A percentile compares a stretch with the other conserved stretches of the same genome.
Conservation (phyloP, 2,113 vertebrate species). For the Petrocephalus zakoni region DNA sequence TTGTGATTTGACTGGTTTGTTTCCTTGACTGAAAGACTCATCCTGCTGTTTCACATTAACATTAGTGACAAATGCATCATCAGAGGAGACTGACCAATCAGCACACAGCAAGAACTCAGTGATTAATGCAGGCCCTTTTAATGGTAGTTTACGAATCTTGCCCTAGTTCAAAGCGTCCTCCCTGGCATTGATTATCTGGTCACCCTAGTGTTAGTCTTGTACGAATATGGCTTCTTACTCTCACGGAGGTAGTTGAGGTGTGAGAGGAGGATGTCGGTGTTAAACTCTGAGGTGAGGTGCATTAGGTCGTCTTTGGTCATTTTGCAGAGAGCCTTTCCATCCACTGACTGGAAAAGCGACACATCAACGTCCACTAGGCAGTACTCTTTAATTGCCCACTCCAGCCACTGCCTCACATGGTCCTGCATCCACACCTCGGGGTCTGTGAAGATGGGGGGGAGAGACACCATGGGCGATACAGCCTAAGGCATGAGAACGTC, state of each 20-base stretch:
- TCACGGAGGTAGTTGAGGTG: slow-evolving; percentile 74
- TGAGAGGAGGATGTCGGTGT: slow-evolving; percentile 72
- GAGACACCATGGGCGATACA: not conserved
- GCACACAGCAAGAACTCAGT: not conserved
- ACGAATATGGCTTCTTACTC: slow-evolving; percentile 56
- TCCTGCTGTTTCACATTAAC: not conserved
- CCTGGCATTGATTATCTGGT: not conserved
- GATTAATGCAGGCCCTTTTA: not conserved
- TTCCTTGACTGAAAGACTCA: not conserved
- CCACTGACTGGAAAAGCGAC: slow-evolving; percentile 62
- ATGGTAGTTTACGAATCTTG: not conserved
- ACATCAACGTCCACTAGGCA: slow-evolving; percentile 68
- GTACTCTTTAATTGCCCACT: slow-evolving; percentile 80
- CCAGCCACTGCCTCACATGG: slow-evolving; percentile 75
- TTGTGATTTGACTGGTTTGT: not conserved
- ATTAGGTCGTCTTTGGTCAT: slow-evolving; percentile 74
- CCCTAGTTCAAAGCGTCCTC: not conserved
- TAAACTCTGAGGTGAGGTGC: slow-evolving; percentile 68
- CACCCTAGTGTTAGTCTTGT: not conserved
- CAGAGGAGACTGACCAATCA: not conserved
- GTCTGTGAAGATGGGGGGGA: slow-evolving; percentile 45
- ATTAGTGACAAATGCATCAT: not conserved
- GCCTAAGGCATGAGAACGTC: not conserved
- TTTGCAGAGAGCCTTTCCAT: slow-evolving; percentile 73
- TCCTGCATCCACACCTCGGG: slow-evolving; percentile 74